These are phyloP conservation scores for Quadriops clusia DNA, from an alignment of 2,888 invertebrate genomes.

Conservation along the genomic window DNA sequence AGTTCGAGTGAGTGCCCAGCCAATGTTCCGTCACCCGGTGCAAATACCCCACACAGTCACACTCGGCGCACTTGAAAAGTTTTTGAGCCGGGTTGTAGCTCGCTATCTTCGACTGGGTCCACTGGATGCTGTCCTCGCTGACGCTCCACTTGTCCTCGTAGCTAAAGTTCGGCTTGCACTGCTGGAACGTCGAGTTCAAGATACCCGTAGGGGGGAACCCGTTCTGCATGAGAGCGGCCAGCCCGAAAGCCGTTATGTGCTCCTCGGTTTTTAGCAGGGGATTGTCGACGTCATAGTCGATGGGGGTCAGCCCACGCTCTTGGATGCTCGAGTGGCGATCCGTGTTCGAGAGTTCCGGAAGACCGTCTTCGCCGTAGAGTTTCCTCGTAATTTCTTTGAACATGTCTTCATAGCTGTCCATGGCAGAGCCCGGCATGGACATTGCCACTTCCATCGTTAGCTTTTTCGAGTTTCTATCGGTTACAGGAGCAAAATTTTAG, in stretches of 20 bases:
- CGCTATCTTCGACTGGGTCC: slow-evolving; percentile 70
- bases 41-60: slow-evolving; percentile 64
- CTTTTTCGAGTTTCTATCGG: too few relatives aligned
- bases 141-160: slow-evolving; percentile 49
- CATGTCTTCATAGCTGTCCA: slow-evolving; percentile 71
- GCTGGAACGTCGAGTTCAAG: slow-evolving; percentile 47
- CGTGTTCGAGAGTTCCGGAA: slow-evolving; percentile 32
- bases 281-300: slow-evolving; percentile 39
- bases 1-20: slow-evolving; percentile 60
- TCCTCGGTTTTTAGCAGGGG: slow-evolving; percentile 54
- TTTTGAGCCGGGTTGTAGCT: slow-evolving; percentile 68
- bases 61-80: slow-evolving; percentile 62
- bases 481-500: too few relatives aligned
- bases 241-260: slow-evolving; percentile 59
- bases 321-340: slow-evolving; percentile 28
- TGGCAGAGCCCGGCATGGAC: slow-evolving; percentile 47
- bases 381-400: slow-evolving; percentile 87
- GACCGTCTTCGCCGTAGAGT: slow-evolving; percentile 72
- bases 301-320: slow-evolving; percentile 33
- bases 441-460: slow-evolving; percentile 39
- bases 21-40: slow-evolving; percentile 66
- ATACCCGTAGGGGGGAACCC: slow-evolving; percentile 57
- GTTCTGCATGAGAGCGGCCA: slow-evolving; percentile 66
- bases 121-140: slow-evolving; percentile 57
- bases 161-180: slow-evolving; percentile 25